Conservation (phyloP, 1,140 invertebrate genomes). For the Diuraphis noxia region DNA sequence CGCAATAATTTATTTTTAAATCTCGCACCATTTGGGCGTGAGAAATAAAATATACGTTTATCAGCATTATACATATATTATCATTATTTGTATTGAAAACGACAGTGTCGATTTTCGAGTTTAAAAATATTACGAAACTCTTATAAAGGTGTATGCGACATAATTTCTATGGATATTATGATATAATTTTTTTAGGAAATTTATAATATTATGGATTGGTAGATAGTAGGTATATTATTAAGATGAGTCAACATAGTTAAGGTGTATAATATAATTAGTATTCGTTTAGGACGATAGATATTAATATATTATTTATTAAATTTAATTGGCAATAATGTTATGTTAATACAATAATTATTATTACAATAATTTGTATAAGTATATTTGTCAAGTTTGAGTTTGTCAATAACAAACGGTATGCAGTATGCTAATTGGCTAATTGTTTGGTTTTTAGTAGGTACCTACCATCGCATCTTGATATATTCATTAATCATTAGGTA, state of each 20-base stretch:
- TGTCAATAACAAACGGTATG: not conserved
- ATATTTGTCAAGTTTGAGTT: not conserved
- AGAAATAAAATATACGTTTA: not conserved
- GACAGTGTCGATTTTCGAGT: not conserved
- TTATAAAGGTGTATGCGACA: not conserved
- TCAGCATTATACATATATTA: not conserved
- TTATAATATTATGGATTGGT: not conserved
- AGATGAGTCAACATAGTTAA: not conserved
- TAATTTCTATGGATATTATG: not conserved
- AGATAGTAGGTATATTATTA: not conserved
- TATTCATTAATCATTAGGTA: no score
- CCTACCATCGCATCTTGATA: no score
- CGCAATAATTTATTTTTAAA: not conserved
- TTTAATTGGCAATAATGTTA: not conserved
- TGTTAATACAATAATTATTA: not conserved
- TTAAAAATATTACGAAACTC: slow-evolving; percentile 1
- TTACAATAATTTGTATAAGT: not conserved
- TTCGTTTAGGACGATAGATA: not conserved
- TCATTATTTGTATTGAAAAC: not conserved
- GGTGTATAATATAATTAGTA: not conserved
- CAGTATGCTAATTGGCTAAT: no score
- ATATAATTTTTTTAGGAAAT: not conserved
- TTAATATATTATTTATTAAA: not conserved
- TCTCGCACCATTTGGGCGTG: not conserved
- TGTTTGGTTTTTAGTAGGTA: not conserved